Evolutionary conservation across 2,888 invertebrate genomes (phyloP), one percentile per base, ranked within the genome.

Genomic region (Nezara viridula): DNA sequence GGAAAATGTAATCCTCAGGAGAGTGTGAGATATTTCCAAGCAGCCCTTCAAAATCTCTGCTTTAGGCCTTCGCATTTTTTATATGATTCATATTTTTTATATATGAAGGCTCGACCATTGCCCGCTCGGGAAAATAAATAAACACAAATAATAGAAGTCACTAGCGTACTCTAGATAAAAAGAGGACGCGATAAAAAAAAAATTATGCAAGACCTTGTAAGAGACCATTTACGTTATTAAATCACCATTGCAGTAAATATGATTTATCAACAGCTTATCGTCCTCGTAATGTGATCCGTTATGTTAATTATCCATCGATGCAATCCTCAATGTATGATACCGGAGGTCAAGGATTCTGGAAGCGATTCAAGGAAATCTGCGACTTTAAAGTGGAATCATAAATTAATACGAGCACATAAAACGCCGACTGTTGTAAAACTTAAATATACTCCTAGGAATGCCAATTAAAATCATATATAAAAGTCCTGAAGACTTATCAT

Each of bases 171-270:
- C 60, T 14, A 60, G 60, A 66, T 32, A 66, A 6, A 32, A 66
- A 66, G 66, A 32, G 32, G 60, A 60, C 60, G 66, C 27, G 27
- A 66, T 66, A 37, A 60, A 27, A 60, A 27, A 60, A 19, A 66
- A 66, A 32, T 37, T 66, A 66, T 66, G 66, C 32, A 66, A 66
- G 66, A 66, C 66, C 32, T 66, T 32, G 66, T 66, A 66, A 32
- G 66, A 32, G 32, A 66, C 66, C 32, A 32, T 32, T 32, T 32
- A 66, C 27, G 66, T 32, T 32, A 66, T 66, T 66, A 66, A 66
- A 66, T 66, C 66, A 66, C 66, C 19, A 66, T 66, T 66, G 19
- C 32, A 66, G 66, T 32, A 66, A 66, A 66, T 66, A 32, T 3
- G 5, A 66, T 66, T 66, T 16, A 60, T 66, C 32, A 60, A 32